These are phyloP conservation scores for Embidobia sp. DNA, from an alignment of 2,888 invertebrate species.

Conservation along the genomic window DNA sequence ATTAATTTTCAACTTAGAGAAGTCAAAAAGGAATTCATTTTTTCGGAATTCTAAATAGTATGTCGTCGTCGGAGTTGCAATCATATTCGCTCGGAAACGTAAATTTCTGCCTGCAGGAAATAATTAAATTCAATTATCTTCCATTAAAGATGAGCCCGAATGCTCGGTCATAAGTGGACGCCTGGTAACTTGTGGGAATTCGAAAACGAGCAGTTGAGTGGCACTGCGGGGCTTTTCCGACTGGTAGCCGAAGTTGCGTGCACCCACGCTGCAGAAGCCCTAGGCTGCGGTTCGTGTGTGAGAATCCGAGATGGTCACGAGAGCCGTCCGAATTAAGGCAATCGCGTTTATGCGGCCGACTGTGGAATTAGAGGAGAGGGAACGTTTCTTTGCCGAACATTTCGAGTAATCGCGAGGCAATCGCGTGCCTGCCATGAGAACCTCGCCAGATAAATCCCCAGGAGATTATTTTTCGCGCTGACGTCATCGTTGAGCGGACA, in stretches of 20 bases:
- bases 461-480: conserved; percentile 53
- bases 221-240: conserved; percentile 62
- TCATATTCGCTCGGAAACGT: conserved; percentile 11
- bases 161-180: conserved; percentile 64
- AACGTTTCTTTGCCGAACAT: conserved; percentile 49
- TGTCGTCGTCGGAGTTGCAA: conserved; percentile 5
- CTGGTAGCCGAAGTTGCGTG: conserved; percentile 74
- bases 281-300: conserved; percentile 58
- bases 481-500: conserved; percentile 45
- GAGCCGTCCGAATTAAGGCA: conserved; percentile 65
- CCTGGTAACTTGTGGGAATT: conserved; percentile 75
- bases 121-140: conserved; percentile 78
- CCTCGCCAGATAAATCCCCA: conserved; percentile 52
- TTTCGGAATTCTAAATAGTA: neutral
- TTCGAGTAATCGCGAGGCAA: conserved; percentile 61
- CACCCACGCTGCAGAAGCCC: conserved; percentile 74
- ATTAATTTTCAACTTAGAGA: conserved; percentile 1
- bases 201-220: conserved; percentile 70
- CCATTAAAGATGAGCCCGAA: conserved; percentile 77
- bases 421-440: conserved; percentile 71
- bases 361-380: conserved; percentile 52
- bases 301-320: conserved; percentile 66
- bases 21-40: neutral
- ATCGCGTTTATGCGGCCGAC: conserved; percentile 68
- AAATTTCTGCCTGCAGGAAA: conserved; percentile 68